Evolutionary conservation across 2,113 vertebrate genomes (phyloP), one percentile per base, ranked within the genome.

Genomic region (Vanacampus margaritifer): DNA sequence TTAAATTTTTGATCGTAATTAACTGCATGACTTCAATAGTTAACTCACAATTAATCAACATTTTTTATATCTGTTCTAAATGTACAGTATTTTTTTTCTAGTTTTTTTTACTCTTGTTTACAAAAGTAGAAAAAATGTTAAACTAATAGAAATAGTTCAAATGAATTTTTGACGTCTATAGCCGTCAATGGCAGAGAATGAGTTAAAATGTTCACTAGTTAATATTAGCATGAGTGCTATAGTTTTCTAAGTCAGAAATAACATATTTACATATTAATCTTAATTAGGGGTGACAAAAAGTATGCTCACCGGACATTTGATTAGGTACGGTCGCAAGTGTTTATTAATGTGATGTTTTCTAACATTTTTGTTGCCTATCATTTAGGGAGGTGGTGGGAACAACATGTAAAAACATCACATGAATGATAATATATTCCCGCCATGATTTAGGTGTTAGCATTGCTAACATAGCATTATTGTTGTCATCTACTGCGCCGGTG

Each of bases 401-500:
- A 26, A 32, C 14, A 2, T 41, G 36, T 62, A 23, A 61, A 60
- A 61, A 28, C 24, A 57, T 28, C 17, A n/a, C 19, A 61, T 19
- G 13, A 6, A 28, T 58, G 32, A 16, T 26, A 17, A 6, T 36
- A 37, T 37, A 10, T 37, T 36, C 58, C 58, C 5, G 24, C 51
- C 23, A 19, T 26, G 23, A 54, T 10, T 21, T 19, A 6, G 21
- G 19, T 17, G 48, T n/a, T 50, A 50, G 46, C 46, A 5, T 19
- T 48, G 48, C 50, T 23, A 51, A 51, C 50, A 8, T 24, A 12
- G 51, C 51, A 26, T 19, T 32, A 13, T 3, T 57, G 54, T 26
- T 56, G 53, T 17, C 6, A 14, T 14, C 68, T 85, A 83, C 78
- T 86, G 83, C 28, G 81, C 84, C 73, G 94, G 90, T 0, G 90